Evolutionary conservation across 2,888 invertebrate genomes (phyloP), one percentile per base, ranked within the genome.

Genomic region (Drosophila neonasuta): DNA sequence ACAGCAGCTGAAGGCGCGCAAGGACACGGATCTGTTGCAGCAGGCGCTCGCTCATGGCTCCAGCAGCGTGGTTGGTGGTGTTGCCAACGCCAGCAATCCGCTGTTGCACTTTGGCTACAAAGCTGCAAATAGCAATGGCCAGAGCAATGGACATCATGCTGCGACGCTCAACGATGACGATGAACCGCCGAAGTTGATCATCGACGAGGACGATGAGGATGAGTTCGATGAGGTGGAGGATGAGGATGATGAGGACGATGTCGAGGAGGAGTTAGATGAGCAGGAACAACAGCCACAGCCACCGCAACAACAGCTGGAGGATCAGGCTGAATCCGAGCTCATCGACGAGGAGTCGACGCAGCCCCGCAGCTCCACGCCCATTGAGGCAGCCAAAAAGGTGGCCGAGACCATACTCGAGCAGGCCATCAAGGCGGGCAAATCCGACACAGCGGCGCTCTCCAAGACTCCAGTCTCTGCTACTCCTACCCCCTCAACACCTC

Each of bases 1-100:
- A 13, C 95, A 96, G 77, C 96, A 96, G 80, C 91, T 96, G 2
- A 95, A 95, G 86, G 91, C 93, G 10, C 93, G 93, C 20, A 89
- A 90, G 67, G 90, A 90, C 6, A 89, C 90, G 9, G 90, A 90
- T 65, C 71, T 91, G 32, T 57, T 91, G 62, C 91, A 91, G 34
- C 91, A 91, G 73, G 90, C 90, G 0, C 57, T 91, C 50, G 88
- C 90, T 0, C 90, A 90, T 55, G 90, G 90, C 34, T 89, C 89
- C 1, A 90, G 87, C 66, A 89, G 87, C 55, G 86, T 90, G 0
- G 39, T 15, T 0, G 36, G 4, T 24, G 24, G 24, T 20, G 20
- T 20, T 0, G 20, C 20, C 24, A 24, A 24, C 9, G 71, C 74
- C 0, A 64, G 62, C 1, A 80, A 79, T 70, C 76, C 80, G 3